Percentiles rank a stretch among this genome's conserved stretches.
phyloP scores from a whole-genome alignment of 2,797 vertebrate species.

The Melanotaenia trifasciata region DNA sequence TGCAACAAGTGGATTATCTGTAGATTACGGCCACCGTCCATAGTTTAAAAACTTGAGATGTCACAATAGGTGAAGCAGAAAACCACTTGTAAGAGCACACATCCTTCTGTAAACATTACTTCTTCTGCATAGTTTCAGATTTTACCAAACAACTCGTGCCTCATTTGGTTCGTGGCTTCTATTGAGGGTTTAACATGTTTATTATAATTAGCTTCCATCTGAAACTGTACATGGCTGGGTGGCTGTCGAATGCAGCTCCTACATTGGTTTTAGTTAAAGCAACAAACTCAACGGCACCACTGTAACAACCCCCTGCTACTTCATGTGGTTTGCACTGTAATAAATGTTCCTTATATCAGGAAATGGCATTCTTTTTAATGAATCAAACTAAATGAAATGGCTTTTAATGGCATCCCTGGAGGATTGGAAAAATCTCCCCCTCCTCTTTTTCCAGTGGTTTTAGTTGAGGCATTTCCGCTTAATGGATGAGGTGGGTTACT shows the following conservation, averaged over 20 bases:
- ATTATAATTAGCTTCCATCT: slow-evolving; percentile 56
- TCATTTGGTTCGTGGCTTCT: slow-evolving; percentile 54
- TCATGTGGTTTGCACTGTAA: slow-evolving; percentile 54
- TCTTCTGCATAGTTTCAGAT: slow-evolving; percentile 31
- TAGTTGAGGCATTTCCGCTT: slow-evolving; percentile 73
- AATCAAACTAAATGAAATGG: slow-evolving; percentile 76
- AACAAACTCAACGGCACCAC: slow-evolving; percentile 28
- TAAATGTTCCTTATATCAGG: slow-evolving; percentile 61
- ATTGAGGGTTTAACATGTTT: slow-evolving; percentile 52
- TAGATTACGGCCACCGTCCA: slow-evolving; percentile 3
- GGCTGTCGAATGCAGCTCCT: slow-evolving; percentile 19
- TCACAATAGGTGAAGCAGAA: slow-evolving; percentile 7
- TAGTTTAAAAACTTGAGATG: not conserved
- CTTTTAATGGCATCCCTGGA: slow-evolving; percentile 71
- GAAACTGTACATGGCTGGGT: slow-evolving; percentile 22
- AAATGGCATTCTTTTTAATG: slow-evolving; percentile 60
- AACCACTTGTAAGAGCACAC: not conserved
- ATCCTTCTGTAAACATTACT: not conserved
- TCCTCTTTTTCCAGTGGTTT: slow-evolving; percentile 70
- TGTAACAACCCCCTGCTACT: slow-evolving; percentile 38
- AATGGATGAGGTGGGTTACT: slow-evolving; percentile 65
- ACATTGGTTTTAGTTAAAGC: slow-evolving; percentile 50
- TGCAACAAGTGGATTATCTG: slow-evolving; percentile 31
- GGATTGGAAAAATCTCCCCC: slow-evolving; percentile 53
- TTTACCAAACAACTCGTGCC: slow-evolving; percentile 38